These are phyloP conservation scores for Sebastes kiyomatsui DNA, from an alignment of 2,797 vertebrate species.

Conservation along the genomic window DNA sequence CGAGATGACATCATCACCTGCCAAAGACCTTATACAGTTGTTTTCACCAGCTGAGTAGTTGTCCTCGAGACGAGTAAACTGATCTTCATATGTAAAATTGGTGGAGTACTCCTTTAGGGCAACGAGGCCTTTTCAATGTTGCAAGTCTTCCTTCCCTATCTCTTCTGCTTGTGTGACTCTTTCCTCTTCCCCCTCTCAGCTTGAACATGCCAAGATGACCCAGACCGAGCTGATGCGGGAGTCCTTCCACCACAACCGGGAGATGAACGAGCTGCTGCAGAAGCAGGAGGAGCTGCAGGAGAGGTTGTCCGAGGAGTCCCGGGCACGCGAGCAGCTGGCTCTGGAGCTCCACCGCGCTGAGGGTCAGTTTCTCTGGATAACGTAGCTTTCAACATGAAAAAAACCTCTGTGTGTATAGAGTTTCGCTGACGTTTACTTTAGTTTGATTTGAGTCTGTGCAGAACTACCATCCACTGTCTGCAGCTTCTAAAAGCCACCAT, in stretches of 20 bases:
- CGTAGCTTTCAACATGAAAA: rapidly evolving
- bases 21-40: neutral
- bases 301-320: slow-evolving; percentile 87
- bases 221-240: slow-evolving; percentile 95
- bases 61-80: neutral
- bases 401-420: neutral
- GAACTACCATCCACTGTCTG: rapidly evolving
- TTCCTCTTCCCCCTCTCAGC: slow-evolving; percentile 72
- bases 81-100: neutral
- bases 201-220: slow-evolving; percentile 93
- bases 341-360: slow-evolving; percentile 94
- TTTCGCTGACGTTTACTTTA: neutral
- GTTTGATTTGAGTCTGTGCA: neutral
- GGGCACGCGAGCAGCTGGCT: slow-evolving; percentile 90
- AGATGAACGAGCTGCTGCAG: slow-evolving; percentile 87
- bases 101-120: neutral
- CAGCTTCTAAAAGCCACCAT: neutral
- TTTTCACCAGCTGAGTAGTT: neutral
- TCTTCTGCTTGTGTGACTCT: neutral
- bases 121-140: neutral
- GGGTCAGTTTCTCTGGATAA: slow-evolving; percentile 75
- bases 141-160: too few relatives aligned
- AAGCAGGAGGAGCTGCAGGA: slow-evolving; percentile 95
- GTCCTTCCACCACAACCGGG: slow-evolving; percentile 90
- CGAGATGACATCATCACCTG: neutral